These are phyloP conservation scores for Megamerina dolium DNA, from an alignment of 2,888 invertebrate species.

Conservation along the genomic window DNA sequence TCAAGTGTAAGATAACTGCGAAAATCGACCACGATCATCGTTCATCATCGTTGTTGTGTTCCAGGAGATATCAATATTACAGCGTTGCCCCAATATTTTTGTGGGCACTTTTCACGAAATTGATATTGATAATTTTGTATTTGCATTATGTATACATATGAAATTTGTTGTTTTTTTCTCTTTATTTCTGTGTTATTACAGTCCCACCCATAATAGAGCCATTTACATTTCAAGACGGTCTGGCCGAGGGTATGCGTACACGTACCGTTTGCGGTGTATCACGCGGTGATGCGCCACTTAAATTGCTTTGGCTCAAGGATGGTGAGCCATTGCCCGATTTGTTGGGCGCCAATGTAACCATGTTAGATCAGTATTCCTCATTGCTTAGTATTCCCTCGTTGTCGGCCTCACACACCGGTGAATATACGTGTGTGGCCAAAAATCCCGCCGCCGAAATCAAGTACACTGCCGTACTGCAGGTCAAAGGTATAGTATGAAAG, in stretches of 20 bases:
- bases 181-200: conserved; percentile 50
- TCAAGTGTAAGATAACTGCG: neutral
- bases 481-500: conserved; percentile 65
- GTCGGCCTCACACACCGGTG: conserved; percentile 67
- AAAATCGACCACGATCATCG: neutral
- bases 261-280: conserved; percentile 75
- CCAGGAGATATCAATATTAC: neutral
- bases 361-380: conserved; percentile 71
- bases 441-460: conserved; percentile 74
- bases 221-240: conserved; percentile 77
- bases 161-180: too few relatives aligned
- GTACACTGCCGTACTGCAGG: conserved; percentile 73
- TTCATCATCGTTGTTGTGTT: neutral
- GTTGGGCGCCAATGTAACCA: conserved; percentile 63
- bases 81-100: neutral
- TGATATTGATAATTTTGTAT: too few relatives aligned
- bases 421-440: conserved; percentile 72
- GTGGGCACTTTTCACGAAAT: too few relatives aligned
- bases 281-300: conserved; percentile 73
- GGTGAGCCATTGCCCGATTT: conserved; percentile 62
- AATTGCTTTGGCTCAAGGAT: conserved; percentile 78
- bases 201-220: conserved; percentile 82
- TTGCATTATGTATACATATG: too few relatives aligned
- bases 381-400: conserved; percentile 72
- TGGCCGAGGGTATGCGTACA: conserved; percentile 75